Evolutionary conservation across 2,888 invertebrate genomes (phyloP), one percentile per base, ranked within the genome.

Genomic region (Penaeus monodon): DNA sequence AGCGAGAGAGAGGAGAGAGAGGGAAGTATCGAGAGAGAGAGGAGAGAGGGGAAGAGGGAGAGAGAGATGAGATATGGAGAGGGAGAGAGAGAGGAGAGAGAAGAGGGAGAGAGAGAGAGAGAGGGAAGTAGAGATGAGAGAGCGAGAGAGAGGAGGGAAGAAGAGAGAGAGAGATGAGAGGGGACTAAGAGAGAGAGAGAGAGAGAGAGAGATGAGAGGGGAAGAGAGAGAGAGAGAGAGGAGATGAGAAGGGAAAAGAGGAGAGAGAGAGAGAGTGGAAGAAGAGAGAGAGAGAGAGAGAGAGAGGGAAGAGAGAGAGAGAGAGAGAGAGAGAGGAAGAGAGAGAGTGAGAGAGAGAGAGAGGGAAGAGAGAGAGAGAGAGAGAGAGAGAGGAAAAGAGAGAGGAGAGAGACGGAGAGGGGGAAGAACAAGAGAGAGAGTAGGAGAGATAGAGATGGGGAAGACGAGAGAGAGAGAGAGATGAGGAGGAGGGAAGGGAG

Each of bases 1-100:
- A 73, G 73, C 10, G 73, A 29, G 73, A 73, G 73, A 44, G 22
- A 44, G n/a, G 74, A 33, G 33, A 33, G 74, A 74, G 74, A 74
- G n/a, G n/a, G n/a, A n/a, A n/a, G n/a, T n/a, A n/a, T n/a, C n/a
- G 74, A 33, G 74, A 74, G 74, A 74, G 74, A 33, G 74, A 33
- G 74, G 33, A 33, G 29, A 29, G n/a, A n/a, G n/a, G 29, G 33
- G 29, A 33, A 33, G 33, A 74, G 74, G 33, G 74, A 74, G 74
- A 33, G 74, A 74, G 74, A 38, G 44, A 20, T n/a, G n/a, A n/a
- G n/a, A n/a, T n/a, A n/a, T n/a, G n/a, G n/a, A n/a, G n/a, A n/a
- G n/a, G n/a, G 33, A n/a, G 44, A 38, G 74, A 24, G 33, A n/a
- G 74, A 74, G 74, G 17, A 79, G 78, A 24, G 33, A 14, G 10